These are phyloP conservation scores for Coleophora flavipennella DNA, from an alignment of 2,888 invertebrate species.

Conservation along the genomic window DNA sequence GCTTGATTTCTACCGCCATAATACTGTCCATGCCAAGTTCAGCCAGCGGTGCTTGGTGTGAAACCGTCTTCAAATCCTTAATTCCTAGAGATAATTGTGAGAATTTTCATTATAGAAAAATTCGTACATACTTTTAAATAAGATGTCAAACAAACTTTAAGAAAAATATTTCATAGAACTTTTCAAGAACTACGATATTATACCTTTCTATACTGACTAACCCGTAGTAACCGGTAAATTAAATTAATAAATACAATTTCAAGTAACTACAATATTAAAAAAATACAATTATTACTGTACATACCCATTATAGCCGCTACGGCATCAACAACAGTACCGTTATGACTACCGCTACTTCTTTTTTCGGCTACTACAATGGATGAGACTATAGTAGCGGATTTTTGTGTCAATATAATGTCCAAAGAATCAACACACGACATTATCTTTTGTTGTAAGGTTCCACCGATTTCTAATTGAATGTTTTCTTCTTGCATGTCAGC, in stretches of 20 bases:
- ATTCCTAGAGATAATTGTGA: no score
- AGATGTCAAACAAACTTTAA: no score
- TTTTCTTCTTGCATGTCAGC: slow-evolving; percentile 82
- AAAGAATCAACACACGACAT: slow-evolving; percentile 84
- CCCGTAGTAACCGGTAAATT: no score
- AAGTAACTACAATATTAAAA: no score
- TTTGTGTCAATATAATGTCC: slow-evolving; percentile 80
- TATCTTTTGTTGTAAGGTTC: slow-evolving; percentile 89
- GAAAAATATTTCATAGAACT: no score
- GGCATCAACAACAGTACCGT: slow-evolving; percentile 79
- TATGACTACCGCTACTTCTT: slow-evolving; percentile 71
- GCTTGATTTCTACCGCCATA: slow-evolving; percentile 97
- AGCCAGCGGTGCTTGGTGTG: slow-evolving; percentile 81
- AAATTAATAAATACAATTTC: no score
- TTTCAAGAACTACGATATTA: no score
- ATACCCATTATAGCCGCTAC: slow-evolving; percentile 78
- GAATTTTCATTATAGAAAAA: no score
- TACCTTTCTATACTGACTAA: no score
- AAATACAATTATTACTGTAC: slow-evolving; percentile 4
- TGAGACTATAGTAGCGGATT: slow-evolving; percentile 76
- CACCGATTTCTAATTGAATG: slow-evolving; percentile 79
- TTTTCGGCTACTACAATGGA: slow-evolving; percentile 93
- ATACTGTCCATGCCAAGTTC: slow-evolving; percentile 98
- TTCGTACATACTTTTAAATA: no score
- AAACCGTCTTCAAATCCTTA: slow-evolving; percentile 78